Base-by-base conservation (phyloP, 2,797 vertebrate genomes). In the Acrossocheilus wenchowensis region DNA sequence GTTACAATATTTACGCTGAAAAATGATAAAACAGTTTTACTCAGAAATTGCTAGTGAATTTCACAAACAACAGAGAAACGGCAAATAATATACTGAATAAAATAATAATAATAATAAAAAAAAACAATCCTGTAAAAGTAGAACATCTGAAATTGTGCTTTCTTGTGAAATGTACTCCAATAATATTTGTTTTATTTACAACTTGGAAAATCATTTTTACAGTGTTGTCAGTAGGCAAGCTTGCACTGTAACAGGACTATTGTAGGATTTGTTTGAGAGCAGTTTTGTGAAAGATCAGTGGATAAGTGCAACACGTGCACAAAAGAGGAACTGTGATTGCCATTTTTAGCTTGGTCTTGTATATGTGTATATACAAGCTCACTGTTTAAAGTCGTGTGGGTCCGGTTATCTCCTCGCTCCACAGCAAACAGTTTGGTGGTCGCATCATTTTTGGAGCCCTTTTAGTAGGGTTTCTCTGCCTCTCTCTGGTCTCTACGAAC, bases 291-390 rank as follows among this genome's bases (percentile, higher is more conserved):
- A 68, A 50, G 14, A 21, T 72, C 71, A 60, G 7, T 41, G 41
- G 75, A 68, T 30, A 48, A 14, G 12, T 43, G 30, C 48, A 43
- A 43, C 54, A 34, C 36, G 34, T 45, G 19, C 60, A 69, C 9
- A 81, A 89, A 89, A 85, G 88, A 80, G 89, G 89, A 90, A 89
- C 86, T 69, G 62, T 21, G 30, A 26, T 21, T 39, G 14, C 64
- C 26, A 30, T 68, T 36, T 60, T 66, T 26, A n/a, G 36, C 72
- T 85, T 85, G 68, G 52, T 52, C 72, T 54, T 43, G 62, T 45
- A 15, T 52, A 7, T 45, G 48, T 68, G 82, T 41, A 1, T 34
- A 69, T 26, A 26, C 26, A 26, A n/a, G 39, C 54, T 79, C 43
- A 45, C 41, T 66, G 5, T 39, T 41, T 82, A n/a, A 80, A 79